Evolutionary conservation across 2,113 vertebrate species (phyloP).

Genomic region (Motacilla alba): DNA sequence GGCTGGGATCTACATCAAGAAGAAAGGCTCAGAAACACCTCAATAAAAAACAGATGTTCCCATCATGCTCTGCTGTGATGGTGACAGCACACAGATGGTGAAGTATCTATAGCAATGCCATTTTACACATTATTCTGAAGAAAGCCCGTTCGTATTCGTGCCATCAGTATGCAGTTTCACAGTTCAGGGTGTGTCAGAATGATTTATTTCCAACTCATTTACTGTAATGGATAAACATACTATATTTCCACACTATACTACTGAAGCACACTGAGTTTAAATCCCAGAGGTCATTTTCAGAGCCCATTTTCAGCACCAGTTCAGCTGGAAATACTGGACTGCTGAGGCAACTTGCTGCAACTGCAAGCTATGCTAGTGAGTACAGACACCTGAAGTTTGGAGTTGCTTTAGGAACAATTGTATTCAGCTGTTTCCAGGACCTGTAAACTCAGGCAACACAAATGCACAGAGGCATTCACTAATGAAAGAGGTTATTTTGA

Average conservation of each 20-base stretch:
- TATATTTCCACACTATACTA: neutral
- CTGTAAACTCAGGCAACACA: neutral
- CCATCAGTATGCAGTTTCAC: neutral
- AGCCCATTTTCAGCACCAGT: neutral
- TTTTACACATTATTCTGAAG: neutral
- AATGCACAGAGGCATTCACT: neutral
- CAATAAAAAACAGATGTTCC: neutral
- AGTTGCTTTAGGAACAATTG: neutral
- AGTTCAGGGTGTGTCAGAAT: neutral
- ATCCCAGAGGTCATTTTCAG: neutral
- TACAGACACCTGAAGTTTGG: neutral
- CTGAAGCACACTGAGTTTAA: neutral
- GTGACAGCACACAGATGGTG: neutral
- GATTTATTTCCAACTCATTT: neutral
- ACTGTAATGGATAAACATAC: neutral
- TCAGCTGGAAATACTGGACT: neutral
- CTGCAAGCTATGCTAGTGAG: neutral
- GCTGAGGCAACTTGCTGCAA: neutral
- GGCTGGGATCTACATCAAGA: slow-evolving; percentile 74
- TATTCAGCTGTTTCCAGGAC: neutral
- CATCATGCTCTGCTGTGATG: neutral
- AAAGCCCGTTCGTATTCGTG: neutral
- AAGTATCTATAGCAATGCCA: neutral
- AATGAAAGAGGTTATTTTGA: neutral
- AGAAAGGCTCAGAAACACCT: neutral